These are phyloP conservation scores for Amphipyra berbera DNA, from an alignment of 2,888 invertebrate genomes.

Conservation along the genomic window DNA sequence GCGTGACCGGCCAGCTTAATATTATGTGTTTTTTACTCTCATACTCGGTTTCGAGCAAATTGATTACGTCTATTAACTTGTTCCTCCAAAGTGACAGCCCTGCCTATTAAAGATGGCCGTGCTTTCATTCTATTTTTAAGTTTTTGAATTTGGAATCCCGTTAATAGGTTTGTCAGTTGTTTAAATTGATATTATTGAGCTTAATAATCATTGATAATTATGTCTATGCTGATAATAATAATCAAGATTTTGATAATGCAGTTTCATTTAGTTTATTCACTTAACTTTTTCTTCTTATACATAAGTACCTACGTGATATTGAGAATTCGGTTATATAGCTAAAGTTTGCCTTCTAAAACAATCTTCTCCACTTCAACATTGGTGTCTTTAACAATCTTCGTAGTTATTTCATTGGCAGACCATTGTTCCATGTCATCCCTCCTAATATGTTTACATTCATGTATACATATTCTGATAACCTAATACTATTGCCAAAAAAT, in stretches of 20 bases:
- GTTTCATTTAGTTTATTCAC: too few species aligned
- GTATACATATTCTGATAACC: too few species aligned
- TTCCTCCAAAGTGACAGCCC: slow-evolving; percentile 77
- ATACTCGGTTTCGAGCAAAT: slow-evolving; percentile 76
- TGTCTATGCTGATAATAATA: not conserved
- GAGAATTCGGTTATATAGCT: too few species aligned
- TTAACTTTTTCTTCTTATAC: too few species aligned
- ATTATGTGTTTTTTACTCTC: slow-evolving; percentile 69
- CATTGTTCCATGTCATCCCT: too few species aligned
- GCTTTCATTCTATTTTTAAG: slow-evolving; percentile 51
- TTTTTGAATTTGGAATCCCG: slow-evolving; percentile 31
- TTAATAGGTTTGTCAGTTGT: slow-evolving; percentile 43
- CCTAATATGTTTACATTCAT: too few species aligned
- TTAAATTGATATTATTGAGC: slow-evolving; percentile 28
- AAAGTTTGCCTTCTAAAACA: too few species aligned
- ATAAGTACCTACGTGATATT: too few species aligned
- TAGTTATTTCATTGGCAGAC: too few species aligned
- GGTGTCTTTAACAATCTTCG: too few species aligned
- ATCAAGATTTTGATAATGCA: too few species aligned
- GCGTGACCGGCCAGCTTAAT: slow-evolving; percentile 78
- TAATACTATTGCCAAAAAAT: not conserved
- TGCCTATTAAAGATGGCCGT: slow-evolving; percentile 69
- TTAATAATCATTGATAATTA: not conserved
- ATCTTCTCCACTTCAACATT: too few species aligned
- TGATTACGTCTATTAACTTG: slow-evolving; percentile 82